Evolutionary conservation across 2,888 invertebrate species (phyloP), one percentile per base, ranked within the genome.

Genomic region (Drosophila mimica): DNA sequence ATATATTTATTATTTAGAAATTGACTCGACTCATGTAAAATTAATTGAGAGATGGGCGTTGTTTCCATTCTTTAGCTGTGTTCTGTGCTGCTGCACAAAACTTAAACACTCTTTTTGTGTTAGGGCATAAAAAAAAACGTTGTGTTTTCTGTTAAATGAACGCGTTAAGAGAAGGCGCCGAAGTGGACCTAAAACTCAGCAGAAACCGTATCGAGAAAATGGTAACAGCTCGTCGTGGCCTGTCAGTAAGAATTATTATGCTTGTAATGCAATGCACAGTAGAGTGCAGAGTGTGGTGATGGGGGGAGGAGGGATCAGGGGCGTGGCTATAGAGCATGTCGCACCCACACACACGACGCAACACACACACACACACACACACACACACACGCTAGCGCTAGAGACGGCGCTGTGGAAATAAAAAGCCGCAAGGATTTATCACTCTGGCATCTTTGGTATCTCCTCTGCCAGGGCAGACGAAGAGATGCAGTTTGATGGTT

Each of bases 401-500:
- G 33, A 33, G 76, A 61, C 59, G 83, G 60, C 65, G 78, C 68
- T 60, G 70, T 82, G 76, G 71, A 86, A 90, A 89, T 88, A 89
- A 90, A 87, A 88, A 89, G 84, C 90, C 87, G 82, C 89, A 88
- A 88, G 88, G 90, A 88, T 88, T 88, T 88, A 88, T 90, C 89
- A 86, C 87, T 86, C 67, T 89, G 74, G 79, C 90, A 87, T 86
- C 86, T 85, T 84, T 83, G 88, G 74, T 73, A 79, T 79, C 70
- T 69, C 40, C 70, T 69, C 40, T 43, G 38, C 40, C 48, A 38
- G 54, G 46, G 46, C 48, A 53, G 31, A 28, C 20, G 36, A 43
- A 48, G 20, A 49, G 58, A 30, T 57, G 40, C 57, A 28, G 28
- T 5, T 25, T 25, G 25, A 7, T 17, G 28, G 28, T 9, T 25